Conservation (phyloP, 2,113 vertebrate species). For the Neoarius graeffei region DNA sequence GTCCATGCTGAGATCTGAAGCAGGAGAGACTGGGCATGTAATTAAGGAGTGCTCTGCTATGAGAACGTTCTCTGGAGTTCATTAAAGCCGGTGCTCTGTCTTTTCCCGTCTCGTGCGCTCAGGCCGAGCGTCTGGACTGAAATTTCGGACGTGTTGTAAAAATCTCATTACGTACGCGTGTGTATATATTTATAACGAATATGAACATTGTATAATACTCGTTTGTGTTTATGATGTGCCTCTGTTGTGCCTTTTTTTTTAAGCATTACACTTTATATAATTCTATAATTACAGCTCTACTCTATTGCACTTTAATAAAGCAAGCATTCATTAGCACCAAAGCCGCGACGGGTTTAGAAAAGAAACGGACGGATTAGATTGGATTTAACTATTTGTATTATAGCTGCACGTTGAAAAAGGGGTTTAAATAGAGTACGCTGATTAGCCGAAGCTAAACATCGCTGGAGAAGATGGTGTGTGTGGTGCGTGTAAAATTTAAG, state of each 20-base stretch:
- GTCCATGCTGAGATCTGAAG: neutral
- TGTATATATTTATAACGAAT: neutral
- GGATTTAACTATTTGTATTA: neutral
- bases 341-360: neutral
- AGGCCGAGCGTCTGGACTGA: neutral
- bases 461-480: no score
- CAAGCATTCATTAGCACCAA: neutral
- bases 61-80: neutral
- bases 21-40: neutral
- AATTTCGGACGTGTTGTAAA: neutral
- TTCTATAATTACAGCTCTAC: neutral
- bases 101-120: neutral
- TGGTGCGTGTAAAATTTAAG: neutral
- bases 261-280: neutral
- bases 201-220: no score
- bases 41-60: neutral
- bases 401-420: neutral
- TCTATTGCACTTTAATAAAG: neutral
- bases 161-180: neutral
- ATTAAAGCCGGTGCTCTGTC: neutral
- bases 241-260: neutral
- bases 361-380: neutral
- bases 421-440: neutral
- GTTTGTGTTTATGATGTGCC: neutral
- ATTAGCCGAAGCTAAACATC: neutral